phyloP scores from a whole-genome alignment of 2,797 vertebrate species.

The Danio albolineatus region DNA sequence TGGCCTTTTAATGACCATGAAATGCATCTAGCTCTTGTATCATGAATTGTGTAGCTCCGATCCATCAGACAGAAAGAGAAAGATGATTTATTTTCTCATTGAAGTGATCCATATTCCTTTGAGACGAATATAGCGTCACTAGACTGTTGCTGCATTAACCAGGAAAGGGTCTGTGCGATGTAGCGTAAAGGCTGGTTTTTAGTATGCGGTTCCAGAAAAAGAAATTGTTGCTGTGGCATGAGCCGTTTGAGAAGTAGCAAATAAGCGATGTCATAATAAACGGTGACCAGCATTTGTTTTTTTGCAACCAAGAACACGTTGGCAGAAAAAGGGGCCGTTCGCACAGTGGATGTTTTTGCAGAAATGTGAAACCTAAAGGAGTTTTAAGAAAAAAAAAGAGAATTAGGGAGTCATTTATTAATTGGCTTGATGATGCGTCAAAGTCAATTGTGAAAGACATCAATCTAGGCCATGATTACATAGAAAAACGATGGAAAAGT shows the following conservation, averaged over 20 bases:
- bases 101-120: constrained; percentile 13
- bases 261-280: neutral
- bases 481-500: neutral
- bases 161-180: neutral
- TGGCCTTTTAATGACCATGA: constrained; percentile 60
- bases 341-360: neutral
- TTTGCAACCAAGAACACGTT: neutral
- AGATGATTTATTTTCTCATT: neutral
- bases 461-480: neutral
- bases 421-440: too few species aligned
- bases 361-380: neutral
- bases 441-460: neutral
- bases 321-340: neutral
- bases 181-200: constrained; percentile 11
- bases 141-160: constrained; percentile 19
- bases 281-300: constrained; percentile 7
- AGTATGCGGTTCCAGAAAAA: neutral
- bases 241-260: constrained; percentile 23
- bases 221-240: neutral
- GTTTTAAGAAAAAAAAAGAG: too few species aligned
- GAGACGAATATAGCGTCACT: constrained; percentile 7
- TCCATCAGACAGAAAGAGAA: neutral
- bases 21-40: neutral
- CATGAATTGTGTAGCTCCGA: constrained; percentile 3
- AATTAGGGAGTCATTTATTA: too few species aligned